Evolutionary conservation across 2,113 vertebrate genomes (phyloP), one percentile per base, ranked within the genome.

Genomic region (Cairina moschata): DNA sequence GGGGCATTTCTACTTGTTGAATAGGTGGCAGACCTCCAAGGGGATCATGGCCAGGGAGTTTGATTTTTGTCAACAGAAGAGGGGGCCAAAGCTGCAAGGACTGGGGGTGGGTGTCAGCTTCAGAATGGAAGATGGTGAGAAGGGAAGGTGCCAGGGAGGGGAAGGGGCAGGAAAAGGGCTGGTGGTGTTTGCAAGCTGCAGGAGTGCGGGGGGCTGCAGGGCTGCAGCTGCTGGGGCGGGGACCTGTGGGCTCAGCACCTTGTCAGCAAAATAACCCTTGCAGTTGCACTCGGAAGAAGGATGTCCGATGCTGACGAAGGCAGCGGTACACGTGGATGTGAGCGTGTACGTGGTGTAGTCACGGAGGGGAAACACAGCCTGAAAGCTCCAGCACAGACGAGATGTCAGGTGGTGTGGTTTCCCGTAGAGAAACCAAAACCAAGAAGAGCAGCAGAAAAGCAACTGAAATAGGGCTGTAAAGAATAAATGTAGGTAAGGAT

Each of bases 51-150:
- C 32, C 65, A 25, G 77, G 58, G 89, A 92, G 56, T 82, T 93
- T 59, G 85, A 4, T 75, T 95, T 95, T 84, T 97, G 52, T 88
- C 60, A 56, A 92, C 91, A 75, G 95, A 95, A 95, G 91, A 93
- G 94, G 86, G 86, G 95, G 94, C 94, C 94, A 93, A 93, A 93
- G 89, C 91, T 91, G 74, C 93, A 90, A 69, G 88, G 92, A 94
- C 78, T 17, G 78, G 90, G 75, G 71, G 82, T 84, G 91, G 84
- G 90, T 79, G 81, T 94, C 34, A 34, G 78, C 17, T 72, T 81
- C 26, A 72, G 63, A 83, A 78, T 54, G 59, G 36, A 73, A 90
- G 48, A 72, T 52, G 11, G 18, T 69, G 83, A 58, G 54, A 86
- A 11, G 26, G 40, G 68, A 90, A 78, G 52, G 66, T 38, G 44